phyloP scores from a whole-genome alignment of 2,888 invertebrate species.

The Drosophila formosana region DNA sequence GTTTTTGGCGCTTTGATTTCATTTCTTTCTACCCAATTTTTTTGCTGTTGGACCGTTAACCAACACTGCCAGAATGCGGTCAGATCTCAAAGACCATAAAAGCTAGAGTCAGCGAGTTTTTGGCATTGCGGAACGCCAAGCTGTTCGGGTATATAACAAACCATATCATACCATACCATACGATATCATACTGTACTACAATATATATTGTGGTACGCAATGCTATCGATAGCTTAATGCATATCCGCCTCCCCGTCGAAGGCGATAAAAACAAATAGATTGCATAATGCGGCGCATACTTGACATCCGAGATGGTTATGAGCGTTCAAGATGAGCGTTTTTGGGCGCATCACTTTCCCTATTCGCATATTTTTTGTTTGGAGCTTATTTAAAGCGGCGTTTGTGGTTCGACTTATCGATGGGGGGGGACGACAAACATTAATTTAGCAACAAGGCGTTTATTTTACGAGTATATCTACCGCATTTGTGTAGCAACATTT shows the following conservation, averaged over 20 bases:
- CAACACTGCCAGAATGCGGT: conserved; percentile 42
- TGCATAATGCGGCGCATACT: background rate
- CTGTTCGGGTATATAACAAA: background rate
- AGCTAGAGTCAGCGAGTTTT: conserved; percentile 37
- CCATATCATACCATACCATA: background rate
- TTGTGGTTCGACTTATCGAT: background rate
- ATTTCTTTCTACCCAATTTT: conserved; percentile 10
- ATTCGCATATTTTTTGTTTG: background rate
- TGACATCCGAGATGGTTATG: background rate
- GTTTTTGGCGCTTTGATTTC: conserved; percentile 50
- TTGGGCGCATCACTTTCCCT: background rate
- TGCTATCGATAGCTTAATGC: conserved; percentile 12
- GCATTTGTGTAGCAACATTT: background rate
- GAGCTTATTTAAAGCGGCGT: background rate
- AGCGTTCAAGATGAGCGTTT: background rate
- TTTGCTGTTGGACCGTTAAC: conserved; percentile 6
- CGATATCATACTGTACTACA: background rate
- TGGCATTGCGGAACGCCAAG: background rate
- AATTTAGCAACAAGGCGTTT: background rate
- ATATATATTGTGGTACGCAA: too few species aligned
- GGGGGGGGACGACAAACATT: background rate
- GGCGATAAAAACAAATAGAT: conserved; percentile 6
- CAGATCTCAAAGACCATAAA: conserved; percentile 28
- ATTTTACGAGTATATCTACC: background rate
- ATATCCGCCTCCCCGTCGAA: background rate